Evolutionary conservation across 2,888 invertebrate genomes (phyloP).

Genomic region (Leptopilina syphax): DNA sequence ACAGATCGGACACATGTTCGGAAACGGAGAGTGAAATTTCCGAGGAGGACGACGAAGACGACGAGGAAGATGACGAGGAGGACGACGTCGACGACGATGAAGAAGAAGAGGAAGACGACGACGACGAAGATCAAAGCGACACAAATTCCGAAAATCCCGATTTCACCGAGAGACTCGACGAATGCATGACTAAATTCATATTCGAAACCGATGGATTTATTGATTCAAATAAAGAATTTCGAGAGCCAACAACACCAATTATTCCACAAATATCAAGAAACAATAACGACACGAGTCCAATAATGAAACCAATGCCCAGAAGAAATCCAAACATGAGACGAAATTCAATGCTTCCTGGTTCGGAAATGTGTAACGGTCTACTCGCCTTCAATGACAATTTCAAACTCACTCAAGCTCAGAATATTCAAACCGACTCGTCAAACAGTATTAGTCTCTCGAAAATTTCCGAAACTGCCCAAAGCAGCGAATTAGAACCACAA

Average conservation of each 20-base stretch:
- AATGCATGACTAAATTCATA: slow-evolving; percentile 85
- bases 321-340: slow-evolving; percentile 72
- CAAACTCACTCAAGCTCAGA: slow-evolving; percentile 65
- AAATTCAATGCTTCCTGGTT: slow-evolving; percentile 73
- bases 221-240: slow-evolving; percentile 66
- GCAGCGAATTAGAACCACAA: slow-evolving; percentile 53
- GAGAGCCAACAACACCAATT: slow-evolving; percentile 59
- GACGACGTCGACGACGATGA: slow-evolving; percentile 85
- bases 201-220: slow-evolving; percentile 83
- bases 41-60: slow-evolving; percentile 77
- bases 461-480: slow-evolving; percentile 45
- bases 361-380: slow-evolving; percentile 73
- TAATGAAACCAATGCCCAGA: slow-evolving; percentile 67
- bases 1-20: slow-evolving; percentile 71
- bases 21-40: slow-evolving; percentile 76
- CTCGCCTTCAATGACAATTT: slow-evolving; percentile 68
- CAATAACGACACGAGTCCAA: slow-evolving; percentile 67
- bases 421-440: slow-evolving; percentile 49
- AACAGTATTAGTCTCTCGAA: slow-evolving; percentile 1
- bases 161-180: slow-evolving; percentile 85
- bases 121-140: slow-evolving; percentile 77
- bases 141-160: slow-evolving; percentile 81
- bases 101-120: slow-evolving; percentile 79
- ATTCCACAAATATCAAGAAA: slow-evolving; percentile 62
- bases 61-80: slow-evolving; percentile 77